Evolutionary conservation across 2,797 vertebrate genomes (phyloP), one percentile per base, ranked within the genome.

Genomic region (Rhyacichthys aspro): DNA sequence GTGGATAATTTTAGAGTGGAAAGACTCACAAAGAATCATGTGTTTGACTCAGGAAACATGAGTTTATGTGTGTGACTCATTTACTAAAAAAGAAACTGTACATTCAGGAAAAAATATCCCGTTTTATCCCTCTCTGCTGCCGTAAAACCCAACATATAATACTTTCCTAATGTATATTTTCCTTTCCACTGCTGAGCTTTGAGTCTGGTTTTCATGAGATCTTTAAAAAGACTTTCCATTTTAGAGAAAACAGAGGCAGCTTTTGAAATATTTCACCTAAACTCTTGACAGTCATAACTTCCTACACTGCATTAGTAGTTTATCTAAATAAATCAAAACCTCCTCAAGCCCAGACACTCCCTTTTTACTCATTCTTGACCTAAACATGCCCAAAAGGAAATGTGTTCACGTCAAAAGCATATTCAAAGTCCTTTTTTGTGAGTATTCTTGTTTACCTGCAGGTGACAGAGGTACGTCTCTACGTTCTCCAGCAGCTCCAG

Each of bases 401-500:
- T n/a, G n/a, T n/a, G n/a, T n/a, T n/a, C n/a, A n/a, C n/a, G n/a
- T n/a, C n/a, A n/a, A n/a, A n/a, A n/a, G n/a, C n/a, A n/a, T n/a
- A n/a, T n/a, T n/a, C n/a, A n/a, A n/a, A n/a, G n/a, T n/a, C n/a
- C n/a, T n/a, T n/a, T n/a, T n/a, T 12, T 10, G 8, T 3, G 9
- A 33, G 8, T 33, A 8, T 48, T 15, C 3, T 5, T 10, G 9
- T 11, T 85, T 84, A 99, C 97, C 94, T 95, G 89, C 1, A 97
- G 80, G 63, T 95, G 91, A 19, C 70, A 73, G 57, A 98, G 78
- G 78, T 95, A 98, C 9, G 70, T 81, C 5, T 87, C 84, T 82
- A 97, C 55, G 0, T 98, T 97, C 59, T 93, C 93, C 37, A 94
- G 94, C 28, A 98, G 89, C 3, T 87, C 67, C 1, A 84, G 75